Base-by-base conservation (phyloP, 2,888 invertebrate species). In the Rutpela maculata region DNA sequence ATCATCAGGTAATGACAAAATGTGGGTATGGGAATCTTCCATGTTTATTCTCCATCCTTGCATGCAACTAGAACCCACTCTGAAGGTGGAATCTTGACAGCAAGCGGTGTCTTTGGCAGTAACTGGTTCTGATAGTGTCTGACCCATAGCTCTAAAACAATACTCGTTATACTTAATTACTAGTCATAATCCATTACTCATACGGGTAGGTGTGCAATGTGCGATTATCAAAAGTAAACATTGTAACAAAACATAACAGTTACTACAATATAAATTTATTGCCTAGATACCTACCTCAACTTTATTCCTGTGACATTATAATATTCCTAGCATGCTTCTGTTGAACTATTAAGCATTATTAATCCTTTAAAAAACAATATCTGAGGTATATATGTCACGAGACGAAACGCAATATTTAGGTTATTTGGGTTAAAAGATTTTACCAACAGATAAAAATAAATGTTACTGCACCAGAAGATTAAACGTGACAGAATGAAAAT, bases 21-120 rank as follows among this genome's bases (percentile, higher is more conserved):
- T 95, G 86, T 99, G 98, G 67, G 98, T 98, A 89, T 99, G 99
- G 0, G 98, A 97, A 90, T 99, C 99, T 91, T 99, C 99, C 99
- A 99, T 99, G 83, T 97, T 97, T 75, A 98, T 95, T 80, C 99
- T 92, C 99, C 99, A 99, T 89, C 99, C 99, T 91, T 99, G 99
- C 99, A 99, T 99, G 88, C 97, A 98, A 19, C 98, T 98, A 0
- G 98, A 97, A n/a, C 98, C 99, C 6, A 99, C 98, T 85, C 92
- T 91, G 82, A 92, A 92, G 56, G 92, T 91, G 35, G 92, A 90
- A 88, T 96, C 95, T 88, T 95, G 94, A 86, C 96, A 95, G 89
- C 94, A 94, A 11, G 95, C 92, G 0, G 96, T 95, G 87, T 96
- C 95, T 90, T 96, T 97, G 81, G 94, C 93, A 35, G 99, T 99